Evolutionary conservation across 2,888 invertebrate genomes (phyloP).

Genomic region (Synergus itoensis): DNA sequence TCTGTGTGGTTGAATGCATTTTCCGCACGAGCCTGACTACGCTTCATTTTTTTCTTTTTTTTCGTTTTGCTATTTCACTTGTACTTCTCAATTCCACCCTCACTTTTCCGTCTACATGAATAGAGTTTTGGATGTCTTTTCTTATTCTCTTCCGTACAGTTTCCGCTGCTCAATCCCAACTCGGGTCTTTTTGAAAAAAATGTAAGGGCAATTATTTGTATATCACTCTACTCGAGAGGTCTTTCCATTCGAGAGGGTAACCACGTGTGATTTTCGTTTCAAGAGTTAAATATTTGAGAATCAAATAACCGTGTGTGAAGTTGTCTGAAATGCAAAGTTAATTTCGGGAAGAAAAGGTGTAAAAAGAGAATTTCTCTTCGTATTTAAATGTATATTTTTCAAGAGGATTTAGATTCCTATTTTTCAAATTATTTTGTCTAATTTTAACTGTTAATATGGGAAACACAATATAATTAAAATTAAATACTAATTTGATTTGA

Average conservation of each 20-base stretch:
- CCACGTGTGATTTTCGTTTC: slow-evolving; percentile 15
- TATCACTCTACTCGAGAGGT: background rate
- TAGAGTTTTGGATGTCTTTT: slow-evolving; percentile 14
- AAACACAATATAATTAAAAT: background rate
- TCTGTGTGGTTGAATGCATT: background rate
- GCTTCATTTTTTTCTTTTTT: background rate
- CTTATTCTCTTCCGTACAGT: background rate
- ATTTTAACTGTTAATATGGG: no score
- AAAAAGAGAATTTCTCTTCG: background rate
- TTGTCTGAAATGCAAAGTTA: background rate
- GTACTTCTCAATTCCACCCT: background rate
- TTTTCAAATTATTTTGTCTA: no score
- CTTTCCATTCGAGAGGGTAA: background rate
- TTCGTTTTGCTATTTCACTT: background rate
- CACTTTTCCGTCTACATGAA: slow-evolving; percentile 6
- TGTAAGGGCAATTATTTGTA: slow-evolving; percentile 30
- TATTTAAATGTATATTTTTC: background rate
- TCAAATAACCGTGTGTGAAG: background rate
- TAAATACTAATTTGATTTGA: background rate
- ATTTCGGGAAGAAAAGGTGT: background rate
- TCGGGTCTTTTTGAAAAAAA: slow-evolving; percentile 7
- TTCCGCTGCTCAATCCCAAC: slow-evolving; percentile 8
- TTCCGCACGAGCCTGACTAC: background rate
- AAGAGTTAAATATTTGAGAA: slow-evolving; percentile 3
- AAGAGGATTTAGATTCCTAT: no score